These are phyloP conservation scores for Octomys mimax DNA, from an alignment of 2,797 vertebrate genomes.

Conservation along the genomic window DNA sequence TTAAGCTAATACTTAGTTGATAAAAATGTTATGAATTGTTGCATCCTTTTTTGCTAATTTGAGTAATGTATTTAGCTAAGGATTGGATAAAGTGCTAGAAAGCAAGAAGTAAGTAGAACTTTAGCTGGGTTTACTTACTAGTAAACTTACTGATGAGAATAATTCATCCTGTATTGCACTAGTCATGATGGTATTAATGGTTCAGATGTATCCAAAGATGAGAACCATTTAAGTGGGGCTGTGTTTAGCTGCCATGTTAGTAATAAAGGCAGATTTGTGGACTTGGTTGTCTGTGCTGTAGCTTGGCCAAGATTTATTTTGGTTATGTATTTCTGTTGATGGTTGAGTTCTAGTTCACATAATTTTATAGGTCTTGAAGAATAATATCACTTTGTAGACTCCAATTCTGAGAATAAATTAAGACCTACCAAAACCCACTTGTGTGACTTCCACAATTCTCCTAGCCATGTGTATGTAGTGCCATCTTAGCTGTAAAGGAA, in stretches of 20 bases:
- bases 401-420: background rate
- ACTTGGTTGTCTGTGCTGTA: background rate
- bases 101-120: background rate
- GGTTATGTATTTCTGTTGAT: background rate
- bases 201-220: background rate
- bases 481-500: background rate
- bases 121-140: background rate
- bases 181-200: background rate
- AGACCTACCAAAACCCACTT: background rate
- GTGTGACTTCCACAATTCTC: constrained; percentile 7
- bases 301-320: constrained; percentile 31
- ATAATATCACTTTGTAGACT: background rate
- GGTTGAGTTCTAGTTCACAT: background rate
- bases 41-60: constrained; percentile 8
- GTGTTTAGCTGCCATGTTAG: background rate
- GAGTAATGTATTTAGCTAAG: background rate
- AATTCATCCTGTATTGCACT: background rate
- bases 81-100: background rate
- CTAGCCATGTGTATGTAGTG: background rate
- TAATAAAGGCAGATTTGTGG: background rate
- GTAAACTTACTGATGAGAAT: background rate
- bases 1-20: background rate
- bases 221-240: background rate
- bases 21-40: background rate
- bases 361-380: background rate